phyloP scores from a whole-genome alignment of 2,797 vertebrate species.

The Falco columbarius region DNA sequence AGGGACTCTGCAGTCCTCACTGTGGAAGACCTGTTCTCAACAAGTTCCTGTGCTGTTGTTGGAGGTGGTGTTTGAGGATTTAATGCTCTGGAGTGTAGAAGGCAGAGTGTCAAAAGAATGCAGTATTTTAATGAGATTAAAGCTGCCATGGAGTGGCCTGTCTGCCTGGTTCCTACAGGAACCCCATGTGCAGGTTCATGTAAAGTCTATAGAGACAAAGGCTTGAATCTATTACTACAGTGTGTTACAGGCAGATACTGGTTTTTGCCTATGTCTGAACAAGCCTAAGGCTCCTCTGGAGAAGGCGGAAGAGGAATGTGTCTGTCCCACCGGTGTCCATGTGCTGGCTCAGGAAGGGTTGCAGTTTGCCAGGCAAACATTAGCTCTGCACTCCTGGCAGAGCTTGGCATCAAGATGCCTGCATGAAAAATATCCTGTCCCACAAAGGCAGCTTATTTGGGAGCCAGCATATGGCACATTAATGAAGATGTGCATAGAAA shows the following conservation, averaged over 20 bases:
- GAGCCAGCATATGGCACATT: neutral
- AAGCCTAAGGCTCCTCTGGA: neutral
- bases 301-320: neutral
- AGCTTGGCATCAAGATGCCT: neutral
- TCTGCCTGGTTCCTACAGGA: neutral
- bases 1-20: neutral
- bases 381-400: neutral
- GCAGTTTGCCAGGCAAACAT: neutral
- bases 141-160: neutral
- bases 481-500: neutral
- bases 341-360: neutral
- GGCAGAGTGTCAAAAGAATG: neutral
- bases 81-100: neutral
- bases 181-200: neutral
- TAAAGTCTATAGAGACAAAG: neutral
- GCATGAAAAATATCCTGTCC: neutral
- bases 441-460: conserved; percentile 1
- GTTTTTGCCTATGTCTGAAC: accelerated
- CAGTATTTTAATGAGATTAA: neutral
- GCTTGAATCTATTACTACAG: neutral
- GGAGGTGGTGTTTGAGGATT: neutral
- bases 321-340: accelerated
- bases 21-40: neutral
- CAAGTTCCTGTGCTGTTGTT: neutral
- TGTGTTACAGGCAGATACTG: neutral